Evolutionary conservation across 2,888 invertebrate species (phyloP), one percentile per base, ranked within the genome.

Genomic region (Eupithecia subumbrata): DNA sequence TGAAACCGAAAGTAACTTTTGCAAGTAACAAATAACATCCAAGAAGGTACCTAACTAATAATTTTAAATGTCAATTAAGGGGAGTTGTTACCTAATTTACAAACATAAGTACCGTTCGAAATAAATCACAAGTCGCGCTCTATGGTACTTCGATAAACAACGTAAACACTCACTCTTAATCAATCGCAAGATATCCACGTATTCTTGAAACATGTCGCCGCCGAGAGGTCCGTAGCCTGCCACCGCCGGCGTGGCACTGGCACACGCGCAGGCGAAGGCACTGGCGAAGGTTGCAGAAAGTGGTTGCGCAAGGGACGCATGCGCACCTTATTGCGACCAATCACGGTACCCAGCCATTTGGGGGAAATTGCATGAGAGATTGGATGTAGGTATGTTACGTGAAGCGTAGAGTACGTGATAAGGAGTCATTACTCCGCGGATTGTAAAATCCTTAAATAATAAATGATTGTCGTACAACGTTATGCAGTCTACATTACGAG

Each of bases 121-220:
- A 63, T 34, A 64, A 64, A 34, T 18, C 64, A 34, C 64, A 34
- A 60, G 25, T 14, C 60, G 60, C 16, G 2, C 64, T n/a, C 40
- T 37, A 16, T n/a, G 9, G 40, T 9, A 22, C 60, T 25, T 22
- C 25, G 60, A 0, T 14, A 25, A 2, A 12, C 12, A 68, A 68
- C 22, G 22, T 18, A 64, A 76, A 78, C 72, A 77, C 83, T 83
- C 82, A 83, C 83, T 82, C 63, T 83, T 82, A 12, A 83, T 80
- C 69, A 83, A 76, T 70, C 80, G 78, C 67, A 83, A 75, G 71
- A 83, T 83, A 79, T 82, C 83, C n/a, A 83, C 80, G 77, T 81
- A 83, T 66, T 83, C 83, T 74, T 82, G 83, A 71, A 82, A 83
- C 83, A 83, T 83, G 72, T 56, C 75, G 37, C 37, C 43, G 63